These are phyloP conservation scores for Lasioglossum marginatum DNA, from an alignment of 2,888 invertebrate genomes.

Conservation along the genomic window DNA sequence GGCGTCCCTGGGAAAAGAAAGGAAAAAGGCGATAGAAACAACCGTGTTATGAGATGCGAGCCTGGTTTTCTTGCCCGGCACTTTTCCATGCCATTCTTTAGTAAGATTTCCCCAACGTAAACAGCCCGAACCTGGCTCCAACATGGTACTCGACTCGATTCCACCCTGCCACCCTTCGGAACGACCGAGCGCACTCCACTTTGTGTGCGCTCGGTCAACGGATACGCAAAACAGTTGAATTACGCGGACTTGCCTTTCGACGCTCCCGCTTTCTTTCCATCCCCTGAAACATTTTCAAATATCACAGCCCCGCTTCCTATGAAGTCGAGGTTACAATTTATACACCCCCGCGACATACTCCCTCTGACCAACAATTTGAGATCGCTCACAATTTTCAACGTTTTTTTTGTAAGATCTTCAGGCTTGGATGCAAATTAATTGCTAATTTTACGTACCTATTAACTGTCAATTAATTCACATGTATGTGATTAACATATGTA, in stretches of 20 bases:
- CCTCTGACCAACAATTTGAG: no score
- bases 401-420: no score
- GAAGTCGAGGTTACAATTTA: neutral
- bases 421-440: no score
- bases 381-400: no score
- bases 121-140: slow-evolving; percentile 74
- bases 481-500: no score
- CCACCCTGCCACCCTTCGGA: slow-evolving; percentile 60
- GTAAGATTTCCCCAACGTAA: slow-evolving; percentile 83
- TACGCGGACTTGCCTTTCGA: slow-evolving; percentile 42
- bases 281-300: neutral
- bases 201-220: slow-evolving; percentile 64
- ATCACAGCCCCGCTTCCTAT: neutral
- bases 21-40: slow-evolving; percentile 39
- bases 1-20: slow-evolving; percentile 22
- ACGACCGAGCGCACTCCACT: slow-evolving; percentile 61
- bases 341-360: neutral
- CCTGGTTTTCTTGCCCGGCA: slow-evolving; percentile 71
- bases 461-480: no score
- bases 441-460: no score
- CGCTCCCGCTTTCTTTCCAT: slow-evolving; percentile 25
- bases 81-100: slow-evolving; percentile 74
- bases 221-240: slow-evolving; percentile 66
- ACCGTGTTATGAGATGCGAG: slow-evolving; percentile 80
- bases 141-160: slow-evolving; percentile 65